Conservation (phyloP, 1,140 invertebrate genomes). For the Drosophila gunungcola region DNA sequence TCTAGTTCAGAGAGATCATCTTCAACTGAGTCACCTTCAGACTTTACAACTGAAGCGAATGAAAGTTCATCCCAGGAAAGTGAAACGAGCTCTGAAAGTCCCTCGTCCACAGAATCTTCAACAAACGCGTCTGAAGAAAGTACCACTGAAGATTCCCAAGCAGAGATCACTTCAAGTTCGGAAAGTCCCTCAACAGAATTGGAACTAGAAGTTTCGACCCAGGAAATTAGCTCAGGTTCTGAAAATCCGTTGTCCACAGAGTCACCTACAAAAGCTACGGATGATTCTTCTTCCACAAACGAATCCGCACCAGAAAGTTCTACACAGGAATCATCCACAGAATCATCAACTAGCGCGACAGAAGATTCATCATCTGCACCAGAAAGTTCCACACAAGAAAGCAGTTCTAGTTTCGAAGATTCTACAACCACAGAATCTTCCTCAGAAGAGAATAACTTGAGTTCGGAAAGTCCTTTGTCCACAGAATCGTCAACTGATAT, state of each 20-base stretch:
- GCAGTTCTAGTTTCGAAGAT: neutral
- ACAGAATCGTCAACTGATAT: neutral
- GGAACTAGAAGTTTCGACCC: no score
- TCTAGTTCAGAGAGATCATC: slow-evolving; percentile 6
- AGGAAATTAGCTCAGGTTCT: neutral
- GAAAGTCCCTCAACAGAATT: no score
- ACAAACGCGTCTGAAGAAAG: no score
- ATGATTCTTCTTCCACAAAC: neutral
- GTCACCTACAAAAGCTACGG: neutral
- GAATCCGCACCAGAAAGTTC: neutral
- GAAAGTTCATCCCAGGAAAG: neutral
- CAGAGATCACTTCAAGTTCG: no score
- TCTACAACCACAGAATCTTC: neutral
- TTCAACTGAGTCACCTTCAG: no score
- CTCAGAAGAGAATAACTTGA: neutral
- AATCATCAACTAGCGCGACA: neutral
- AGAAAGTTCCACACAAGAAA: neutral
- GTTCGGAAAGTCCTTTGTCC: neutral
- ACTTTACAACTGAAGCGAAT: neutral
- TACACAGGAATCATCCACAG: neutral
- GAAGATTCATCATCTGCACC: neutral
- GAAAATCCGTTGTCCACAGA: neutral
- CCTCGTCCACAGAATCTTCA: neutral
- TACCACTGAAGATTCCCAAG: no score
- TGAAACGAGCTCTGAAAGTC: neutral